Percentiles rank a stretch among this genome's conserved stretches.
These are phyloP conservation scores for Torymus texanus DNA, from an alignment of 2,888 invertebrate genomes.

Conservation along the genomic window DNA sequence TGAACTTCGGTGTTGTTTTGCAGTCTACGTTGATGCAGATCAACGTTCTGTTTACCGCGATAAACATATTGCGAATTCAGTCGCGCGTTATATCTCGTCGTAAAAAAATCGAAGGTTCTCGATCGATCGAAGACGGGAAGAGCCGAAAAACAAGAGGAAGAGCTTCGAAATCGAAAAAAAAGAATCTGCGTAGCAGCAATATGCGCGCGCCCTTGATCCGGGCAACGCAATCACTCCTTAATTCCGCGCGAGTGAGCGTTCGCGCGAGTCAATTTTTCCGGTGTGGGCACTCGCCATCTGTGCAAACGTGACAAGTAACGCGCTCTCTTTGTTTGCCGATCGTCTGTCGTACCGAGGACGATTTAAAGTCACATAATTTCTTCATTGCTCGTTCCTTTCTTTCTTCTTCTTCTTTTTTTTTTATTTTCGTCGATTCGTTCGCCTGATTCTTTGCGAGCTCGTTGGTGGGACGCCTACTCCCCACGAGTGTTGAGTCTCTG, in stretches of 20 bases:
- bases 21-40: too few species aligned
- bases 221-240: neutral
- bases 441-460: neutral
- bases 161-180: too few species aligned
- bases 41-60: too few species aligned
- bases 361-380: constrained; percentile 61
- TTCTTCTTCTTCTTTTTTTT: constrained; percentile 4
- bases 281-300: constrained; percentile 25
- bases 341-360: constrained; percentile 65
- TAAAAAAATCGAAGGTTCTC: too few species aligned
- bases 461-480: too few species aligned
- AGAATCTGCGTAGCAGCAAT: too few species aligned
- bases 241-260: neutral
- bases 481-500: neutral
- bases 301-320: constrained; percentile 26
- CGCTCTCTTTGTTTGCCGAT: constrained; percentile 63
- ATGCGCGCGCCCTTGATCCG: neutral
- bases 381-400: neutral
- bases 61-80: too few species aligned
- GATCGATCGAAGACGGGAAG: too few species aligned
- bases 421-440: neutral
- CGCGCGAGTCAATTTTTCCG: constrained; percentile 7
- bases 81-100: too few species aligned
- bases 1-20: too few species aligned
- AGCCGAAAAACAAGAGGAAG: too few species aligned